A percentile compares a stretch with the other conserved stretches of the same genome.
Evolutionary conservation across 2,797 vertebrate genomes (phyloP).

Genomic region (Sphenopsis melanotis): DNA sequence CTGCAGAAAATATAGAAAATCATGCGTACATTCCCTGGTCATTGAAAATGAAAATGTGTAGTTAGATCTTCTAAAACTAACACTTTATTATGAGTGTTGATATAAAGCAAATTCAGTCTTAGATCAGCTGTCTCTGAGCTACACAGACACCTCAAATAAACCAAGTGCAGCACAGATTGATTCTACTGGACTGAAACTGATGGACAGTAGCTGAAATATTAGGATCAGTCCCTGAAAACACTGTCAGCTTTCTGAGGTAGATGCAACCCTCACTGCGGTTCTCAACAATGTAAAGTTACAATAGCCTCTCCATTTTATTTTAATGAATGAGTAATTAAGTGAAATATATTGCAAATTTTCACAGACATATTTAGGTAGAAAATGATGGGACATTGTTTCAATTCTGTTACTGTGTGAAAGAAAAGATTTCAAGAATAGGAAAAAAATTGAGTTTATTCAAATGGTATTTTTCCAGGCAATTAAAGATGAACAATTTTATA

Average conservation of each 20-base stretch:
- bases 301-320: background rate
- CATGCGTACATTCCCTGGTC: background rate
- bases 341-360: background rate
- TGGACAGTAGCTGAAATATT: background rate
- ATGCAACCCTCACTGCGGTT: background rate
- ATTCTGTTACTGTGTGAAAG: background rate
- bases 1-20: background rate
- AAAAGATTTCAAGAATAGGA: background rate
- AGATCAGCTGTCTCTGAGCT: background rate
- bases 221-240: background rate
- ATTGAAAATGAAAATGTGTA: background rate
- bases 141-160: background rate
- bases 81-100: background rate
- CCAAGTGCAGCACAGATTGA: background rate
- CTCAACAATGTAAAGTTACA: background rate
- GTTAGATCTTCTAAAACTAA: background rate
- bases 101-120: background rate
- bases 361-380: background rate
- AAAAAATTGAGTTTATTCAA: background rate
- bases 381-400: background rate
- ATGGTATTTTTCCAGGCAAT: background rate
- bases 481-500: background rate
- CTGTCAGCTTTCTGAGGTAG: background rate
- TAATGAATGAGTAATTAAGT: background rate
- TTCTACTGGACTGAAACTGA: background rate